Evolutionary conservation across 2,797 vertebrate species (phyloP).

Genomic region (Enteromius unitaeniatus): DNA sequence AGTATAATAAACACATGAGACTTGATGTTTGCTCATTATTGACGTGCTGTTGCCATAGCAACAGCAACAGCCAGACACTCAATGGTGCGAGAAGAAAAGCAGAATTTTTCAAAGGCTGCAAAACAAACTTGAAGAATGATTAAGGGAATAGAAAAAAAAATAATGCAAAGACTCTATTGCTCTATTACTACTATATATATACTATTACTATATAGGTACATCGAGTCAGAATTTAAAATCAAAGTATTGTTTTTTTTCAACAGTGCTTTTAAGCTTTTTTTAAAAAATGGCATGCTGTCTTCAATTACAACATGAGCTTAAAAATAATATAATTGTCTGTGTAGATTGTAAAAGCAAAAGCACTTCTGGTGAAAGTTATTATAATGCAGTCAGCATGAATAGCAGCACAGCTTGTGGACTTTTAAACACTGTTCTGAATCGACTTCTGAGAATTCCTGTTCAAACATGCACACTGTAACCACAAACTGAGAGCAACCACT

Average conservation of each 20-base stretch:
- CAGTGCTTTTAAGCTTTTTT: neutral
- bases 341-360: neutral
- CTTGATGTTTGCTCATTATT: constrained; percentile 52
- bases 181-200: neutral
- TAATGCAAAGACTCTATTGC: neutral
- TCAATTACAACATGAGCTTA: neutral
- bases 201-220: neutral
- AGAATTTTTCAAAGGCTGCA: constrained; percentile 15
- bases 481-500: constrained; percentile 15
- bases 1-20: constrained; percentile 47
- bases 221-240: neutral
- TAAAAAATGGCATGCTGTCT: neutral
- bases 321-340: neutral
- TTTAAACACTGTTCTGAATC: constrained; percentile 26
- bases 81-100: constrained; percentile 1
- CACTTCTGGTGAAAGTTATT: neutral
- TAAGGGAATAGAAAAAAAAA: neutral
- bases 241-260: neutral
- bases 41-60: constrained; percentile 33
- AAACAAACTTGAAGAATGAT: constrained; percentile 13
- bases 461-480: constrained; percentile 15
- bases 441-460: constrained; percentile 20
- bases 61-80: constrained; percentile 20
- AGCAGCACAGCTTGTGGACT: constrained; percentile 31
- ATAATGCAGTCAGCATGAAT: constrained; percentile 15